Conservation (phyloP, 1,140 invertebrate genomes). For the Nymphalis io region DNA sequence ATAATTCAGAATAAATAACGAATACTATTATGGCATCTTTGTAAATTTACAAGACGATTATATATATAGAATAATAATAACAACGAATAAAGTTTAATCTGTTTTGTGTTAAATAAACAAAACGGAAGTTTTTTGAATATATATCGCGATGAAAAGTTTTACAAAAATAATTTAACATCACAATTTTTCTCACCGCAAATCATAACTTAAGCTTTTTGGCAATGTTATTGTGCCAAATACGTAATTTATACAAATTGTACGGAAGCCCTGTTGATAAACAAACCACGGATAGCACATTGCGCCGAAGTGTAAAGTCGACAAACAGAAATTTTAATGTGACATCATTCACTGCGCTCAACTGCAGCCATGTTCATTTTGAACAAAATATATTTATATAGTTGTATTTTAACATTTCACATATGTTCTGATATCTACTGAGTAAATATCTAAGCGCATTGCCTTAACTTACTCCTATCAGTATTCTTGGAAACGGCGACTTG, state of each 20-base stretch:
- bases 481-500: background rate
- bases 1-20: too few relatives aligned
- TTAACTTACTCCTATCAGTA: background rate
- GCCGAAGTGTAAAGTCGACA: constrained; percentile 6
- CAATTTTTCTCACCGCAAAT: background rate
- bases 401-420: background rate
- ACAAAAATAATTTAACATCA: too few relatives aligned
- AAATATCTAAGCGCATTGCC: background rate
- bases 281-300: constrained; percentile 4
- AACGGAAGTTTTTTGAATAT: too few relatives aligned
- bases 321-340: constrained; percentile 17
- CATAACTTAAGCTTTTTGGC: constrained; percentile 8
- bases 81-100: too few relatives aligned
- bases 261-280: constrained; percentile 8
- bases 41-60: too few relatives aligned
- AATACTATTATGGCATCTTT: too few relatives aligned
- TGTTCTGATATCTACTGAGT: background rate
- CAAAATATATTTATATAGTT: constrained; percentile 3
- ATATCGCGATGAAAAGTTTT: too few relatives aligned
- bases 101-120: too few relatives aligned
- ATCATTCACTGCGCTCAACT: constrained; percentile 12
- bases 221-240: background rate
- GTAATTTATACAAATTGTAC: constrained; percentile 8
- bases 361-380: background rate
- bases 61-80: too few relatives aligned